phyloP scores from a whole-genome alignment of 2,113 vertebrate species.

The Nycticryphes semicollaris region DNA sequence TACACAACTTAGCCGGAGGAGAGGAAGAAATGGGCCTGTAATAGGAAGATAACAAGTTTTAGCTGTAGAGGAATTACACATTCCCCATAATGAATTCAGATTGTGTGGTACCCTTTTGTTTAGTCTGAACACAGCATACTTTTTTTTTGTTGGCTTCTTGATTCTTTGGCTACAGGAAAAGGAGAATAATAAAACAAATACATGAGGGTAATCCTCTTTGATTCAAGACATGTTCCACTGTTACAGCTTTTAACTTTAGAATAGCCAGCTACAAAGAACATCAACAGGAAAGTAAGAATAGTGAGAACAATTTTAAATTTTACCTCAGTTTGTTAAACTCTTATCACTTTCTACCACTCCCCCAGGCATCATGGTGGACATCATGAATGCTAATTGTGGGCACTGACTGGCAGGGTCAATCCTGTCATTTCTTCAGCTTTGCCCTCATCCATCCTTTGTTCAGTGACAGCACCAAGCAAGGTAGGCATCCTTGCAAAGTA shows the following conservation, averaged over 20 bases:
- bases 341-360: background rate
- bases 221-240: background rate
- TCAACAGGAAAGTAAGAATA: background rate
- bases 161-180: slow-evolving; percentile 23
- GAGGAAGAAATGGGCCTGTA: background rate
- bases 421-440: background rate
- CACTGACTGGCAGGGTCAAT: background rate
- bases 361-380: background rate
- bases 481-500: background rate
- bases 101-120: slow-evolving; percentile 18
- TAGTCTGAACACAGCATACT: slow-evolving; percentile 24
- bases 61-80: background rate
- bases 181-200: slow-evolving; percentile 31
- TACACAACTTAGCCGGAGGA: background rate
- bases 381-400: background rate
- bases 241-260: background rate
- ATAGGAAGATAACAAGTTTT: background rate
- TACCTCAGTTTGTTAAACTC: background rate
- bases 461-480: background rate
- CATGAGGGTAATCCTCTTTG: slow-evolving; percentile 13
- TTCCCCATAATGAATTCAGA: background rate
- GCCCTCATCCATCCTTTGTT: background rate
- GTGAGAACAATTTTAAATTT: background rate
- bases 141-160: slow-evolving; percentile 18
- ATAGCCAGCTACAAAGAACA: background rate